Evolutionary conservation across 2,797 vertebrate species (phyloP).

Genomic region (Manis pentadactyla): DNA sequence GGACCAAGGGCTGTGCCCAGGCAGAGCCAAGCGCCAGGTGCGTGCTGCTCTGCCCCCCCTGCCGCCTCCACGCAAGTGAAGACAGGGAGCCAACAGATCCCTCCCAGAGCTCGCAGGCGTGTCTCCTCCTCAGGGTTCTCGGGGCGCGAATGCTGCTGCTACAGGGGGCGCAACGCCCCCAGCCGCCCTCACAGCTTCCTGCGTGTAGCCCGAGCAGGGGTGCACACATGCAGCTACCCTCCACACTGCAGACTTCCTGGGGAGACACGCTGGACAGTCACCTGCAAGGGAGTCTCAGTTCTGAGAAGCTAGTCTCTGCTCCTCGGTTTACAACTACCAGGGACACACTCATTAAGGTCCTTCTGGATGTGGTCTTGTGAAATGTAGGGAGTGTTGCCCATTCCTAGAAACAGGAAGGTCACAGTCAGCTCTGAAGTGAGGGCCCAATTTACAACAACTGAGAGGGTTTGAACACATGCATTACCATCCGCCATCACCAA

Average conservation of each 20-base stretch:
- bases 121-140: background rate
- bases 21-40: background rate
- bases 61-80: background rate
- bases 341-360: fast-evolving
- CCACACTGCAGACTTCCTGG: background rate
- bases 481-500: background rate
- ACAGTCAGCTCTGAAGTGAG: background rate
- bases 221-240: background rate
- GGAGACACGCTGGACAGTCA: background rate
- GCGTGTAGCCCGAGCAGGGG: no score
- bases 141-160: background rate
- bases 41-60: no score
- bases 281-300: background rate
- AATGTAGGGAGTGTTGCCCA: background rate
- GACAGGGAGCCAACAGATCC: no score
- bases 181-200: background rate
- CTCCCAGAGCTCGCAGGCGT: background rate
- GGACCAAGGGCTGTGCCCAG: background rate
- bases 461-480: background rate
- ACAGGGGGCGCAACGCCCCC: background rate
- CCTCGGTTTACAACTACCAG: background rate
- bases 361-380: no score
- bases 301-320: background rate
- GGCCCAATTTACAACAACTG: background rate
- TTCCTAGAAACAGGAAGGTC: background rate